phyloP scores from a whole-genome alignment of 2,797 vertebrate species.

The Kryptopterus vitreolus region DNA sequence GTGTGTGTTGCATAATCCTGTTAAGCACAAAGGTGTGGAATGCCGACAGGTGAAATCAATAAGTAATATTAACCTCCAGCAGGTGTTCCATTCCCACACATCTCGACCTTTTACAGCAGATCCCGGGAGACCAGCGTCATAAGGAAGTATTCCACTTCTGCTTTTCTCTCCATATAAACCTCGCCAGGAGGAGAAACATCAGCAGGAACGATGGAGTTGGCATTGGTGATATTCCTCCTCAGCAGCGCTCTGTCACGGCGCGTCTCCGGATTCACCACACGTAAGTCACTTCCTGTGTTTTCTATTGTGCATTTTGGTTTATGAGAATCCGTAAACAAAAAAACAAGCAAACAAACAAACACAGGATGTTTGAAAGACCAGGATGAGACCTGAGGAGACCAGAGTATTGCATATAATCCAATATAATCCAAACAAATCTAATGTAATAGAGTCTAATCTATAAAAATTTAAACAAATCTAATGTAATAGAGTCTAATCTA shows the following conservation, averaged over 20 bases:
- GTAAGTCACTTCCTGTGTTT: not conserved
- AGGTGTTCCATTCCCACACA: conserved; percentile 16
- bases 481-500: no score
- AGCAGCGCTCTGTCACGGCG: not conserved
- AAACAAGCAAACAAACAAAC: no score
- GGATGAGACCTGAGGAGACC: not conserved
- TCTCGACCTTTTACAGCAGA: not conserved
- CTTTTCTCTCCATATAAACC: conserved; percentile 1
- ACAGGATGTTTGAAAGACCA: no score
- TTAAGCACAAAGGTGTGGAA: not conserved
- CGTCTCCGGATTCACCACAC: not conserved
- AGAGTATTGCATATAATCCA: not conserved
- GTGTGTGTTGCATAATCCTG: not conserved
- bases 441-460: no score
- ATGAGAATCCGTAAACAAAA: no score
- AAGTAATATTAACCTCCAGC: not conserved
- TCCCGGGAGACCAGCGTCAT: not conserved
- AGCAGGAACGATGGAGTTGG: conserved; percentile 18
- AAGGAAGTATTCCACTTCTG: conserved; percentile 5
- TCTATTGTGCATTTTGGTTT: no score
- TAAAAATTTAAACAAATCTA: no score
- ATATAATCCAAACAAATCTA: no score
- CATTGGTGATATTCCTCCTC: not conserved
- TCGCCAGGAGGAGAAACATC: not conserved
- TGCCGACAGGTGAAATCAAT: not conserved